These are phyloP conservation scores for Gymnocephalus cernua DNA, from an alignment of 2,113 vertebrate genomes.

Conservation along the genomic window DNA sequence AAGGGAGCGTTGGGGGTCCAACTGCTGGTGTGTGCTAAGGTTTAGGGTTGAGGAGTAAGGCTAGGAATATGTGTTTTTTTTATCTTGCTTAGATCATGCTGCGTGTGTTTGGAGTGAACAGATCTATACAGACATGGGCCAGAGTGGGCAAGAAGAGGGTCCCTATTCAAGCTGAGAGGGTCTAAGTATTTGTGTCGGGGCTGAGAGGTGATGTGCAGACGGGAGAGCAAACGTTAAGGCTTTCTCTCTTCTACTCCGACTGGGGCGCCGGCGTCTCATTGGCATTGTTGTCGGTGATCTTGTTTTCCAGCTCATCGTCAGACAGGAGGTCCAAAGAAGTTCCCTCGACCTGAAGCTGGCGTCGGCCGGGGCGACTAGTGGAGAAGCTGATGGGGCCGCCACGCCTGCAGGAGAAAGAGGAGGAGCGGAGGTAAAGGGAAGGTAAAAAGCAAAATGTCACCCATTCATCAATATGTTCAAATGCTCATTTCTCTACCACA, in stretches of 20 bases:
- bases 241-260: constrained; percentile 87
- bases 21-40: constrained; percentile 68
- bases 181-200: background rate
- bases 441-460: background rate
- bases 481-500: too few relatives aligned
- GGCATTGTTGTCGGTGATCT: constrained; percentile 89
- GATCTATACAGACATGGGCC: constrained; percentile 2
- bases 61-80: background rate
- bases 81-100: constrained; percentile 37
- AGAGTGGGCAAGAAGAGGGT: background rate
- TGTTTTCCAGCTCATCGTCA: constrained; percentile 93
- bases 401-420: constrained; percentile 80
- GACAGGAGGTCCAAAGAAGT: constrained; percentile 88
- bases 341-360: constrained; percentile 94
- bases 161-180: constrained; percentile 6
- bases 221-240: background rate
- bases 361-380: constrained; percentile 91
- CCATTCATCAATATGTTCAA: too few relatives aligned
- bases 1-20: constrained; percentile 17
- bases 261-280: constrained; percentile 87
- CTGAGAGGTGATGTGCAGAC: background rate
- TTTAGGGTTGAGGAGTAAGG: constrained; percentile 20
- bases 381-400: constrained; percentile 94
- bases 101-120: background rate
- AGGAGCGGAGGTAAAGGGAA: background rate